These are phyloP conservation scores for Pollenia amentaria DNA, from an alignment of 2,888 invertebrate species.

Conservation along the genomic window DNA sequence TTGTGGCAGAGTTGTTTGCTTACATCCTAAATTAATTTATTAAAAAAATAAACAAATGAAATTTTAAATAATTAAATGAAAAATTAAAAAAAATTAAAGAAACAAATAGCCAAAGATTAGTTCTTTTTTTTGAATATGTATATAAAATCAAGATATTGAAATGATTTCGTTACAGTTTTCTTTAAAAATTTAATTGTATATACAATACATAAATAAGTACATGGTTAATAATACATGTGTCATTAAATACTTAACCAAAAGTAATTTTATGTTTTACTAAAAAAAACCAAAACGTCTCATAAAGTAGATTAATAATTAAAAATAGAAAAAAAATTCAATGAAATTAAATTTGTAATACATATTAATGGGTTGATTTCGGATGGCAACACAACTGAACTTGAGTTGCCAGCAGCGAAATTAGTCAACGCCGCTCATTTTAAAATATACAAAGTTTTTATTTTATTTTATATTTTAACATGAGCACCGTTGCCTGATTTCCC, in stretches of 20 bases:
- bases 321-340: too few relatives aligned
- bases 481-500: too few relatives aligned
- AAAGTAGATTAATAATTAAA: not conserved
- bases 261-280: not conserved
- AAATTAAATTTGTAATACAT: too few relatives aligned
- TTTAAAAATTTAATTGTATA: constrained; percentile 32
- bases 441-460: too few relatives aligned
- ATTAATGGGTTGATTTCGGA: too few relatives aligned
- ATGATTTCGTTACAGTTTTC: constrained; percentile 79
- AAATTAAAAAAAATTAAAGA: constrained; percentile 61
- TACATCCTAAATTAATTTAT: constrained; percentile 69
- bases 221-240: not conserved
- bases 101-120: constrained; percentile 65
- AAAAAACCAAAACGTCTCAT: constrained; percentile 35
- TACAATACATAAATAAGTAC: constrained; percentile 42
- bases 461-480: too few relatives aligned
- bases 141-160: constrained; percentile 77
- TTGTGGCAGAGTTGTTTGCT: constrained; percentile 68
- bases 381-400: too few relatives aligned
- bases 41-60: constrained; percentile 45
- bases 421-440: too few relatives aligned
- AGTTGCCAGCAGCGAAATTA: too few relatives aligned
- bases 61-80: constrained; percentile 39
- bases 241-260: constrained; percentile 24
- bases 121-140: constrained; percentile 38